Evolutionary conservation across 2,113 vertebrate genomes (phyloP), one percentile per base, ranked within the genome.

Genomic region (Dasyprocta punctata): DNA sequence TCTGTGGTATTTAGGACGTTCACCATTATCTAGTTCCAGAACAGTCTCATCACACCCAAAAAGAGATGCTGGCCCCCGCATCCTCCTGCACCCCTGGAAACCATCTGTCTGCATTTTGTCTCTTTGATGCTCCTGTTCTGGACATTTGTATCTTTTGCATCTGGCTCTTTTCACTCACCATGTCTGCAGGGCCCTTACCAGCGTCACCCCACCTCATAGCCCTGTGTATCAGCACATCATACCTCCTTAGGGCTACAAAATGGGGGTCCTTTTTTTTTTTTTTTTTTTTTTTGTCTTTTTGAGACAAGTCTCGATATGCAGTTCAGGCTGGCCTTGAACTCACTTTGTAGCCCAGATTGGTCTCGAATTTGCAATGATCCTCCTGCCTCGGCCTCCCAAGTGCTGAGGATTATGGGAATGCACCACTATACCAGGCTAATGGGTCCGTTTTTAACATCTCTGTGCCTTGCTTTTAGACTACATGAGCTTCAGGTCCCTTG

Each of bases 151-250:
- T 36, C 83, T 61, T n/a, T 1, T 17, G 41, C 13, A 20, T 22
- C 69, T 20, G 20, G 52, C 56, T 69, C 19, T 44, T 67, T 47
- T 28, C 49, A 33, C 49, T 7, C 5, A 4, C 44, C 19, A 3
- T 13, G 8, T 80, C 24, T 65, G 63, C 71, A 33, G 4, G 85
- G 87, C 19, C 30, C 78, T 6, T 20, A 44, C 38, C 71, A 73
- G 71, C 5, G 0, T 77, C 73, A 47, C 26, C 41, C 24, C 14
- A 69, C 24, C 71, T 17, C 2, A 0, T 2, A 2, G 1, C 1
- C 47, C 78, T 19, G 0, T 5, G 7, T 19, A 1, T 20, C 65
- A 28, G 60, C 2, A 7, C 78, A 13, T 30, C 24, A 4, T 60
- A 67, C n/a, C 30, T 75, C 38, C 2, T 54, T 28, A 75, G 3